These are phyloP conservation scores for Peromyscus aztecus DNA, from an alignment of 2,797 vertebrate species.

Conservation along the genomic window DNA sequence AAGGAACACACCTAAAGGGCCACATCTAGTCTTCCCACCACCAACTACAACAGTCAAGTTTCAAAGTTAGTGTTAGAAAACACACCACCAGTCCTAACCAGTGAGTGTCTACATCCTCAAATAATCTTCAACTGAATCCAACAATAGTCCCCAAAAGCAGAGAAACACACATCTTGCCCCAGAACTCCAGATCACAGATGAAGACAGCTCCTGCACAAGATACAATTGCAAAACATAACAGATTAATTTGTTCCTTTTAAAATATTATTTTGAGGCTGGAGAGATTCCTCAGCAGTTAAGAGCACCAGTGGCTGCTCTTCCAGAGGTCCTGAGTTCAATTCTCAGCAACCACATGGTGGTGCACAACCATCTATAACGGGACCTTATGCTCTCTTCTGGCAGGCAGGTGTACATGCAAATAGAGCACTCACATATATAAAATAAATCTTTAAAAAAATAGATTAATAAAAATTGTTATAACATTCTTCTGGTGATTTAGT, in stretches of 20 bases:
- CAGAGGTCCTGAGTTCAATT: not conserved
- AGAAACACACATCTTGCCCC: conserved; percentile 9
- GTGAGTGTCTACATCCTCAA: not conserved
- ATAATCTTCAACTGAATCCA: conserved; percentile 4
- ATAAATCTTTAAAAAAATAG: not conserved
- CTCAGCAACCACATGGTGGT: not conserved
- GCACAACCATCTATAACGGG: not conserved
- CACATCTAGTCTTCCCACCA: conserved; percentile 18
- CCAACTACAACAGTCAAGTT: conserved; percentile 1
- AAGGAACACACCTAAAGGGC: not conserved
- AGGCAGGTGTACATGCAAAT: not conserved
- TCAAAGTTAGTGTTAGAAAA: conserved; percentile 4
- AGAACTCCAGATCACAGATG: not conserved
- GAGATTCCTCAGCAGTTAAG: not conserved
- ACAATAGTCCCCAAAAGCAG: conserved; percentile 28
- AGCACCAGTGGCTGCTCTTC: not conserved
- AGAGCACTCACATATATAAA: not conserved
- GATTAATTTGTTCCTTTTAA: not conserved
- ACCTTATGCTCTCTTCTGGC: not conserved
- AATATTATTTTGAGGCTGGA: not conserved
- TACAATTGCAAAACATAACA: not conserved
- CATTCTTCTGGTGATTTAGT: not conserved
- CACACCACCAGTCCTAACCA: not conserved
- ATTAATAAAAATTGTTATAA: not conserved
- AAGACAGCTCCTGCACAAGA: not conserved